Evolutionary conservation across 2,888 invertebrate genomes (phyloP), one percentile per base, ranked within the genome.

Genomic region (Drosophila picticornis): DNA sequence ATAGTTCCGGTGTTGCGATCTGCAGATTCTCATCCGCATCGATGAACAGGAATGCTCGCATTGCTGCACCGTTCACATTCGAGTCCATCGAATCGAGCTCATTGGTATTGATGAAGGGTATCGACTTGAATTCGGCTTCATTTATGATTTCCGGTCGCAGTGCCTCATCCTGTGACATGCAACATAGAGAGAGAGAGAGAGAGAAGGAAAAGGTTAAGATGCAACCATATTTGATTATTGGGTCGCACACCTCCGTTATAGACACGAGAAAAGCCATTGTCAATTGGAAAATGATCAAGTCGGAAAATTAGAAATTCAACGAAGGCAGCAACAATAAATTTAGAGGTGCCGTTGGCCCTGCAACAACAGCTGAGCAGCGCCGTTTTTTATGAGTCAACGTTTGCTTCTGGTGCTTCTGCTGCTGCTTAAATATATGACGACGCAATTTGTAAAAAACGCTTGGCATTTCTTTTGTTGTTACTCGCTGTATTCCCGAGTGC

Each of bases 21-120:
- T 94, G 94, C 16, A 96, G 91, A 76, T 94, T 93, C 92, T 96
- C 96, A 75, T 94, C 94, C 61, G 94, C 95, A 84, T 96, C 95
- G 69, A 96, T 93, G 16, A 96, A 92, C 7, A 95, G 93, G 87
- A 95, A 95, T 0, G 91, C 84, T 19, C 83, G 87, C 19, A 70
- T 79, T 2, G 72, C 80, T 6, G 75, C 73, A 43, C 79, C 74
- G 43, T 88, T 86, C 9, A 72, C 76, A 32, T 82, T 76, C 7
- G 9, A n/a, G 38, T 90, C 89, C 66, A 88, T 81, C 13, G 83
- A 80, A 51, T 90, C 89, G 43, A 80, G 80, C 10, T 88, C 85
- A 10, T 84, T 74, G 19, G 89, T 88, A 19, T 83, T 80, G 57
- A 91, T 84, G 43, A 92, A 91, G 29, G 92, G 91, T 72, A 93